Evolutionary conservation across 2,113 vertebrate genomes (phyloP).

Genomic region (Calidris pygmaea): DNA sequence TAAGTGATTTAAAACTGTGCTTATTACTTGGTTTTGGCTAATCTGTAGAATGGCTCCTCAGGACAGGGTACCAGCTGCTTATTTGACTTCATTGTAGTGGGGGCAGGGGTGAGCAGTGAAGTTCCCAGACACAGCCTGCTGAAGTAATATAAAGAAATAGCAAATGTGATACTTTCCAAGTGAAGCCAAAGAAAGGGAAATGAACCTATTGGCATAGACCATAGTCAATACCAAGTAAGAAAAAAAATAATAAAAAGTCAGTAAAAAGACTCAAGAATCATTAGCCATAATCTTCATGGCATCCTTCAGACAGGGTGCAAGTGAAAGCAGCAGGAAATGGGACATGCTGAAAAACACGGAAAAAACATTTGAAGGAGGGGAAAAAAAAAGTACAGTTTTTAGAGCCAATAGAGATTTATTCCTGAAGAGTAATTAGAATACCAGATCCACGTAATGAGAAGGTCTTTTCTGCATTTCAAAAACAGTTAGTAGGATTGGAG

Average conservation of each 20-base stretch:
- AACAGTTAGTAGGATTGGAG: not conserved
- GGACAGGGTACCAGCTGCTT: conserved; percentile 48
- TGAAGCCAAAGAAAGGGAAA: conserved; percentile 37
- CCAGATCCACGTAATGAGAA: not conserved
- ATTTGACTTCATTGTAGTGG: conserved; percentile 49
- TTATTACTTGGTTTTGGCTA: conserved; percentile 60
- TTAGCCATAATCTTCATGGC: not conserved
- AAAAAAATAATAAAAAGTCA: not conserved
- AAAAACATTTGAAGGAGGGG: not conserved
- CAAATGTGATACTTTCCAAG: conserved; percentile 44
- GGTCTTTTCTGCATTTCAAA: not conserved
- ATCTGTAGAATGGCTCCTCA: conserved; percentile 59
- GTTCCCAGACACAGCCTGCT: conserved; percentile 52
- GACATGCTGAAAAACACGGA: not conserved
- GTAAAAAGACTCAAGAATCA: not conserved
- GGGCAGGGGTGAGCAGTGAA: conserved; percentile 44
- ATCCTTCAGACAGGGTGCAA: conserved; percentile 5
- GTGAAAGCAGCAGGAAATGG: not conserved
- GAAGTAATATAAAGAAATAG: conserved; percentile 58
- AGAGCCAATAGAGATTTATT: not conserved
- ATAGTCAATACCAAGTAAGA: not conserved
- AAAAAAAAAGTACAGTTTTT: not conserved
- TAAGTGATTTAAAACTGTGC: conserved; percentile 44
- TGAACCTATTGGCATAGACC: not conserved
- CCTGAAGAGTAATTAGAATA: not conserved